A percentile compares a stretch with the other conserved stretches of the same genome.
Evolutionary conservation across 1,140 invertebrate genomes (phyloP).

Genomic region (Lucilia sericata): DNA sequence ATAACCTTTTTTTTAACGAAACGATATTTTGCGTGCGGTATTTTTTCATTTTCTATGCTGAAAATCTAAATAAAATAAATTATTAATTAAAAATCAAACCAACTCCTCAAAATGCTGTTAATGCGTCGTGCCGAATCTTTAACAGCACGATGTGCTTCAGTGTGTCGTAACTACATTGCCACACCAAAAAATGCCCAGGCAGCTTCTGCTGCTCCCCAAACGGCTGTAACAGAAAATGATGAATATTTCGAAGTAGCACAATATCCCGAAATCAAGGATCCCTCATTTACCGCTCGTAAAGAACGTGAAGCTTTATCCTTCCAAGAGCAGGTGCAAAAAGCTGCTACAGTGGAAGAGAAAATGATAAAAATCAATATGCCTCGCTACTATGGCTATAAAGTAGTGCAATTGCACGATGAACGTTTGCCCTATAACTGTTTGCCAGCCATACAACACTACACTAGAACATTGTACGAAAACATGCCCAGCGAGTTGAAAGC

Average conservation of each 20-base stretch:
- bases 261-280: constrained; percentile 76
- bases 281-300: constrained; percentile 66
- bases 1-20: constrained; percentile 35
- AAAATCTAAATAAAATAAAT: constrained; percentile 31
- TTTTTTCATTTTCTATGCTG: constrained; percentile 1
- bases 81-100: background rate
- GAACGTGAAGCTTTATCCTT: constrained; percentile 67
- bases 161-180: background rate
- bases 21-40: background rate
- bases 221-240: constrained; percentile 49
- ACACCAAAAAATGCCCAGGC: background rate
- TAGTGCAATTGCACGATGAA: constrained; percentile 73
- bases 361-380: constrained; percentile 84
- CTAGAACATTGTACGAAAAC: constrained; percentile 76
- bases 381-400: constrained; percentile 81
- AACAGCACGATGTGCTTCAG: background rate
- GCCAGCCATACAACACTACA: constrained; percentile 77
- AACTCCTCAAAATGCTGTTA: constrained; percentile 1
- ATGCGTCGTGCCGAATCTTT: background rate
- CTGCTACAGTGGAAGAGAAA: constrained; percentile 85
- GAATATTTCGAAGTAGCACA: constrained; percentile 69
- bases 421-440: constrained; percentile 76
- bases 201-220: background rate
- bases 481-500: constrained; percentile 48
- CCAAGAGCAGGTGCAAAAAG: constrained; percentile 73